Base-by-base conservation (phyloP, 2,888 invertebrate species). In the Phymatocera aterrima region DNA sequence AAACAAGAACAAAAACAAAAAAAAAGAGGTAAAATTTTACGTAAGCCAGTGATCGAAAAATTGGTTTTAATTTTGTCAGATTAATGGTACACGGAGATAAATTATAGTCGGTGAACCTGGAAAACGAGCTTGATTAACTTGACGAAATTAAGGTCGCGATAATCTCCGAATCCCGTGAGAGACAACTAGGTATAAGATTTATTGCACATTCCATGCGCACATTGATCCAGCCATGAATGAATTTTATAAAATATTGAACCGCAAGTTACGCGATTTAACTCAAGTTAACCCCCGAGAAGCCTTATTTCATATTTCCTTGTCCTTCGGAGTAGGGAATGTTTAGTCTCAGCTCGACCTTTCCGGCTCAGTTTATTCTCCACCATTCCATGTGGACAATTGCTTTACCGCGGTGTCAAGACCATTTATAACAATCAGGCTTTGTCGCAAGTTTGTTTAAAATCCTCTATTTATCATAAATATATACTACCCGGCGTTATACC, bases 371-470 rank as follows among this genome's bases (percentile, higher is more conserved):
- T 28, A 21, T 75, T 75, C 31, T 51, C 18, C 28, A 18, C 75
- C 75, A 21, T 57, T 24, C 60, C 10, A 12, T 34, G 5, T 40
- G 75, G 75, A 57, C 75, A 75, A 75, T 75, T 57, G 40, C 37
- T 75, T 75, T 18, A 15, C 75, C 21, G 54, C 21, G 3, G 28
- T 31, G 75, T 72, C 72, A 51, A 51, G 57, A 75, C 60, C 78
- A 60, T 60, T 78, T 60, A 60, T 78, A 72, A 74, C 78, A 60
- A 74, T 48, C 70, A 72, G 70, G 70, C 70, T 72, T 78, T 78
- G 70, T 78, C 78, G 46, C 57, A 21, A 54, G 40, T 78, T 78
- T 74, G 70, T 70, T 78, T 74, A 74, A 78, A 60, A 78, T 78
- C 60, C 78, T 60, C 74, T 40, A 72, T 72, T 72, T 72, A 72